These are phyloP conservation scores for Drosophila kuntzei DNA, from an alignment of 2,888 invertebrate species.

Conservation along the genomic window DNA sequence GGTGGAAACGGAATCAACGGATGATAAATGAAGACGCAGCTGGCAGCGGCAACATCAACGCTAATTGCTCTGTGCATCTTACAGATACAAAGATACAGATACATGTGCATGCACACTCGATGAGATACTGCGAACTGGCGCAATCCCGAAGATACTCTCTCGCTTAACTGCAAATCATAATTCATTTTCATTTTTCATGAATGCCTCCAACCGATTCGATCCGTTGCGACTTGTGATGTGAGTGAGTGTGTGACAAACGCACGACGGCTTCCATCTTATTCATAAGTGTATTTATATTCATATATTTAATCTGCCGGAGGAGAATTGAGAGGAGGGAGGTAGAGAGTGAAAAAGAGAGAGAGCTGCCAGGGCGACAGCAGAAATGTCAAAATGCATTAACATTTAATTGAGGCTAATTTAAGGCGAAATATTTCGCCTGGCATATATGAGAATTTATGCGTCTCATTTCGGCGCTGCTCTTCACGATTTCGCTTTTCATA, in stretches of 20 bases:
- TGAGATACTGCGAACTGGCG: constrained; percentile 20
- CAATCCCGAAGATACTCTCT: constrained; percentile 34
- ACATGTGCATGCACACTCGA: constrained; percentile 3
- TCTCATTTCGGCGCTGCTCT: constrained; percentile 62
- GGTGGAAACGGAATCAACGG: constrained; percentile 26
- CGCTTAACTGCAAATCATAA: constrained; percentile 52
- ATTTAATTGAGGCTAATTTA: constrained; percentile 85
- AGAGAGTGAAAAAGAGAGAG: too few species aligned
- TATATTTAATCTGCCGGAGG: constrained; percentile 22
- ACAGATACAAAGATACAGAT: constrained; percentile 48
- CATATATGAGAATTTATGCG: constrained; percentile 76
- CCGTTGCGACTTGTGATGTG: constrained; percentile 6
- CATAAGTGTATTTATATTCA: constrained; percentile 44
- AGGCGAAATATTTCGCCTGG: constrained; percentile 83
- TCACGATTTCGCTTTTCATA: constrained; percentile 48
- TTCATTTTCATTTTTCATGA: constrained; percentile 62
- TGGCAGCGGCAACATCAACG: constrained; percentile 79
- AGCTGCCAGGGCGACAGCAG: constrained; percentile 58
- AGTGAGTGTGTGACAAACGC: constrained; percentile 51
- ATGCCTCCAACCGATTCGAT: constrained; percentile 26
- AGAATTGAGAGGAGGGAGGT: background rate
- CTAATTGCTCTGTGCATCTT: constrained; percentile 75
- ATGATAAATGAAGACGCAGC: constrained; percentile 81
- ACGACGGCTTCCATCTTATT: constrained; percentile 41
- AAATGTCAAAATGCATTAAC: constrained; percentile 86